A percentile compares a stretch with the other conserved stretches of the same genome.
Conservation (phyloP, 2,113 vertebrate species). For the Glareola pratincola region DNA sequence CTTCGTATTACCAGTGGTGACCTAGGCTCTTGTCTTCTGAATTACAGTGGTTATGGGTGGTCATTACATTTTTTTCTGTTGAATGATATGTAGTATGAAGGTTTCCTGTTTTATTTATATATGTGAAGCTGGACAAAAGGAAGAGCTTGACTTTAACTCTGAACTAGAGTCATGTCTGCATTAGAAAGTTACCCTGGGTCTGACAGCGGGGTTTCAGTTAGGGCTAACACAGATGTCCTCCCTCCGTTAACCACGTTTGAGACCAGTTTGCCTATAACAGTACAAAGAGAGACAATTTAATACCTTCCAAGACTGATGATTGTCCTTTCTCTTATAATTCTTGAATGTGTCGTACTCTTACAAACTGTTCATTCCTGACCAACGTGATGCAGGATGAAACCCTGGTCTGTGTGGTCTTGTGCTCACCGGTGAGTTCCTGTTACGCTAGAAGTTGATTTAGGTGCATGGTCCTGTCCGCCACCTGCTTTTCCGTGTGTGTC, state of each 20-base stretch:
- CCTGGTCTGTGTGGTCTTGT: rapidly evolving
- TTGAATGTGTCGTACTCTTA: background rate
- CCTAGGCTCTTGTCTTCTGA: background rate
- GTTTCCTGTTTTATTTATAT: background rate
- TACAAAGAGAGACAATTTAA: background rate
- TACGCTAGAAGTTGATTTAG: background rate
- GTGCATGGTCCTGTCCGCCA: background rate
- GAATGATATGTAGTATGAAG: background rate
- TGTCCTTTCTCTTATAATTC: background rate
- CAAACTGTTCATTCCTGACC: background rate
- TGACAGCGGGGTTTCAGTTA: background rate
- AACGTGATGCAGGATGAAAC: rapidly evolving
- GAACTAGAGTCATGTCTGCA: background rate
- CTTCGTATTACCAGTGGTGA: background rate
- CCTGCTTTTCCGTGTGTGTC: background rate
- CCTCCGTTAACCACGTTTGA: background rate
- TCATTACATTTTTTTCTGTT: background rate
- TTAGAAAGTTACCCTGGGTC: background rate
- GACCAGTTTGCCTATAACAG: background rate
- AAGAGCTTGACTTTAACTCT: background rate
- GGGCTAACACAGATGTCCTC: background rate
- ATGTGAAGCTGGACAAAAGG: background rate
- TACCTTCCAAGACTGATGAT: background rate
- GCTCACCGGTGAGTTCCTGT: background rate
- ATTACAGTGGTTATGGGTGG: background rate